Base-by-base conservation (phyloP, 1,140 invertebrate genomes). In the Bombus pascuorum region DNA sequence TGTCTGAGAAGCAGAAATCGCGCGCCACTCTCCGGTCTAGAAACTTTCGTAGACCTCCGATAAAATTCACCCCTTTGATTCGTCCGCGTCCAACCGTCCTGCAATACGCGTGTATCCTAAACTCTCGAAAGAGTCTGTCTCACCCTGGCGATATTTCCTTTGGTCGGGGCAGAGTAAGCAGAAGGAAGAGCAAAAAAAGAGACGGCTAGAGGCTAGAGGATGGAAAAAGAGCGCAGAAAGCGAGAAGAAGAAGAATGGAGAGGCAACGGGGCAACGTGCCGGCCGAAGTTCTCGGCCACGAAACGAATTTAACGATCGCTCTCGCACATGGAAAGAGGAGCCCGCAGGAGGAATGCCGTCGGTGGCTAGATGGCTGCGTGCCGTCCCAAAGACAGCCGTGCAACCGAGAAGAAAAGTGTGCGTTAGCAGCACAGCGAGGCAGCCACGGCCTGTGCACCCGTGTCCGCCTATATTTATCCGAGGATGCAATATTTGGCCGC, bases 301-400 rank as follows among this genome's bases (percentile, higher is more conserved):
- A 90, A 90, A 90, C 88, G 89, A 87, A 90, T 90, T 90, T 90
- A 90, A 90, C 89, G 89, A 90, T 90, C 89, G 89, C 84, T 90
- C 81, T 90, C 71, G 89, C 88, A 87, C 81, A 84, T 87, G 86
- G 89, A 90, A 79, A 89, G 90, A 89, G 80, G 70, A 83, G 74
- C 79, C 87, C 86, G 79, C 85, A 91, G 88, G 85, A 92, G 89
- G 90, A 90, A 90, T 89, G 89, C 89, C 85, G 88, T 79, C 86
- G 89, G 82, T 80, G 83, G 78, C 82, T 87, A 85, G 86, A 87
- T 87, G 82, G 82, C 68, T 71, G 75, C 75, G 82, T 81, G 75
- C 34, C 81, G 89, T 86, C 87, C 83, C 57, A 90, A 90, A 89
- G 89, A 84, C 87, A 66, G 70, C 70, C 85, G 76, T 73, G 32